Conservation (phyloP, 2,113 vertebrate genomes). For the Odocoileus virginianus region DNA sequence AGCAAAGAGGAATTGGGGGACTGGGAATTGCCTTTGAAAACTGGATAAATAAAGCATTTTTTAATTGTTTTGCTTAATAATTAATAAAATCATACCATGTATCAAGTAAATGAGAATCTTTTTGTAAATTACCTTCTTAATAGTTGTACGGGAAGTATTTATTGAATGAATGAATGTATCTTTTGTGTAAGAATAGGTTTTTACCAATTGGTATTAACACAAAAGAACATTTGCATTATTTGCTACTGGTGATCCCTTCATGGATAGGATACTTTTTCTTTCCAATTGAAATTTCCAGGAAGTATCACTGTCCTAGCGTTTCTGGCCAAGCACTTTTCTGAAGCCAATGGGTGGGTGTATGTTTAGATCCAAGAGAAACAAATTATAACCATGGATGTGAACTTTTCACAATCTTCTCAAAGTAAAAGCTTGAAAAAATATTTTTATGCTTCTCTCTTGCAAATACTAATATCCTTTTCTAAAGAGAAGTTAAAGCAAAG, state of each 20-base stretch:
- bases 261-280: background rate
- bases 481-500: constrained; percentile 24
- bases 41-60: background rate
- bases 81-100: background rate
- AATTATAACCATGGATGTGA: constrained; percentile 51
- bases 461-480: background rate
- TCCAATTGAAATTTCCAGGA: constrained; percentile 35
- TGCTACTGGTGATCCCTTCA: background rate
- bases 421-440: constrained; percentile 30
- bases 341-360: constrained; percentile 58
- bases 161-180: background rate
- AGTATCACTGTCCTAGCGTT: constrained; percentile 30
- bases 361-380: constrained; percentile 66
- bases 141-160: background rate
- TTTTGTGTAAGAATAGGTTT: constrained; percentile 5
- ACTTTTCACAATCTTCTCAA: constrained; percentile 54
- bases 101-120: background rate
- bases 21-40: background rate
- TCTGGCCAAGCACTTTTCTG: constrained; percentile 52
- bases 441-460: constrained; percentile 9
- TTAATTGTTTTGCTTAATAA: background rate
- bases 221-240: background rate
- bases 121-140: constrained; percentile 22
- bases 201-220: constrained; percentile 7
- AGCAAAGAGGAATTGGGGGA: background rate